Percentiles rank a stretch among this genome's conserved stretches.
These are phyloP conservation scores for Clepsis dumicolana DNA, from an alignment of 2,888 invertebrate species.

Conservation along the genomic window DNA sequence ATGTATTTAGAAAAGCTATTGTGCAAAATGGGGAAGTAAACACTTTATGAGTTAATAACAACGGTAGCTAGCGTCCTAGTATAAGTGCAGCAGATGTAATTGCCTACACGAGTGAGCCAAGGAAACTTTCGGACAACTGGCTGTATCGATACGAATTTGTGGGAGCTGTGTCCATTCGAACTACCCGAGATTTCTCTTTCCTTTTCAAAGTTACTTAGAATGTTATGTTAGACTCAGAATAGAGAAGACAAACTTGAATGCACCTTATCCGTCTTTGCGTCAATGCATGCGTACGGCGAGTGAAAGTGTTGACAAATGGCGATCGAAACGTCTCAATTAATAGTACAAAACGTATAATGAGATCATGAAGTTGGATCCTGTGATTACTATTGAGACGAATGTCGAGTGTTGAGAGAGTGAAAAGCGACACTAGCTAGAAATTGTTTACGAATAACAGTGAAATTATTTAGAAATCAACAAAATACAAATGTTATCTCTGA, in stretches of 20 bases:
- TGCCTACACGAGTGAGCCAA: not conserved
- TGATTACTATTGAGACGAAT: too few relatives aligned
- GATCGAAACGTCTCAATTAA: conserved; percentile 9
- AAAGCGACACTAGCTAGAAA: too few relatives aligned
- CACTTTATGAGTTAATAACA: too few relatives aligned
- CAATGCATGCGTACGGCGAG: conserved; percentile 37
- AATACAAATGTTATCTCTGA: too few relatives aligned
- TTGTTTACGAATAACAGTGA: too few relatives aligned
- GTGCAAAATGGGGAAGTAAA: not conserved
- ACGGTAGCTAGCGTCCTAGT: too few relatives aligned
- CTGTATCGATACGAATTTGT: not conserved
- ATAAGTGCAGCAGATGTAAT: too few relatives aligned
- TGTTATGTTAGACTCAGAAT: not conserved
- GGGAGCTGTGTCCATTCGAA: too few relatives aligned
- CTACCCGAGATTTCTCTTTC: not conserved
- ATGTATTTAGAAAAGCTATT: not conserved
- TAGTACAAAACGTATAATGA: conserved; percentile 12
- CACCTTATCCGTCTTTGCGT: conserved; percentile 21
- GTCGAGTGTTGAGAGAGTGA: too few relatives aligned
- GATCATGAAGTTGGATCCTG: conserved; percentile 8
- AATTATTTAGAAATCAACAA: too few relatives aligned
- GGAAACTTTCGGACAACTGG: not conserved
- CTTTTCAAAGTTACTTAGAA: not conserved
- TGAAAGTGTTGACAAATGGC: conserved; percentile 36
- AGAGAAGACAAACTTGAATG: not conserved